Evolutionary conservation across 2,797 vertebrate species (phyloP).

Genomic region (Crax fasciolata): DNA sequence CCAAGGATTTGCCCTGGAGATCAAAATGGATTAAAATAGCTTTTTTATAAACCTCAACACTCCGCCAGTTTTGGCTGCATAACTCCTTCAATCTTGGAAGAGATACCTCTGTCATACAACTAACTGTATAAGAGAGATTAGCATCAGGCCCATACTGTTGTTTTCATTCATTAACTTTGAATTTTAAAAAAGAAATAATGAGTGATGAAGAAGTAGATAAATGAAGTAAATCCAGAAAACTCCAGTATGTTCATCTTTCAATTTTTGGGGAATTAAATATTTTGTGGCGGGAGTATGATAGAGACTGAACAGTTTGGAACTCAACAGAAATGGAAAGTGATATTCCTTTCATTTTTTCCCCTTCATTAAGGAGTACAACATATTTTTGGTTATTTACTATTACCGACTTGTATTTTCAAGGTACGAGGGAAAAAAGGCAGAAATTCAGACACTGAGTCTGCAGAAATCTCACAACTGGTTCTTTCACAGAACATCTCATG

Average conservation of each 20-base stretch:
- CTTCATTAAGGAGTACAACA: not conserved
- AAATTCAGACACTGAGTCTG: not conserved
- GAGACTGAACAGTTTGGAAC: not conserved
- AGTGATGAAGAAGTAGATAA: not conserved
- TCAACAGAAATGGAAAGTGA: not conserved
- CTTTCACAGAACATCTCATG: not conserved
- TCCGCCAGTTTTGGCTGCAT: not conserved
- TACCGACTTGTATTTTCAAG: not conserved
- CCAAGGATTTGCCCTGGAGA: not conserved
- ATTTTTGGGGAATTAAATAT: not conserved
- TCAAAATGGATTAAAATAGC: slow-evolving; percentile 6
- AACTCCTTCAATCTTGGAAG: not conserved
- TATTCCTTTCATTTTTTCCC: not conserved
- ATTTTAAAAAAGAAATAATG: not conserved
- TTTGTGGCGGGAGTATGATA: not conserved
- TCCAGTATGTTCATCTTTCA: not conserved
- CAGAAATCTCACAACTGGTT: not conserved
- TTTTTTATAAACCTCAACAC: not conserved
- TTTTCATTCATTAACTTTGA: not conserved
- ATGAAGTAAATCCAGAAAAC: not conserved
- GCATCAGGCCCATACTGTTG: not conserved
- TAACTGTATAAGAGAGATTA: not conserved
- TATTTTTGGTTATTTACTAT: not conserved
- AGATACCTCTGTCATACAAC: not conserved
- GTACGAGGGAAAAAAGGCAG: not conserved